Base-by-base conservation (phyloP, 2,113 vertebrate genomes). In the Melanerpes aurifrons region DNA sequence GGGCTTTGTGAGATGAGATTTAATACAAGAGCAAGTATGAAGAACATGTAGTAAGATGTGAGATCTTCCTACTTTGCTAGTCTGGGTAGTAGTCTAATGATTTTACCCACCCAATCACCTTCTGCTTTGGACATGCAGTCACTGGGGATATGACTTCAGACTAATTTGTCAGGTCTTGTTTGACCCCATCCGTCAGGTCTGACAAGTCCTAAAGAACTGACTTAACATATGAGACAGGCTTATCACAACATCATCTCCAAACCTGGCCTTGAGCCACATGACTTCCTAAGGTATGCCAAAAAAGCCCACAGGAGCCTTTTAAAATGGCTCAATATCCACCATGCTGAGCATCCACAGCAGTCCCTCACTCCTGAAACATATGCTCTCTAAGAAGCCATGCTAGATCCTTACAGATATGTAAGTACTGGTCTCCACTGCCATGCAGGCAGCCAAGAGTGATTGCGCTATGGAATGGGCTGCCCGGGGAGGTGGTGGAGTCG, bases 191-290 rank as follows among this genome's bases (percentile, higher is more conserved):
- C 87, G 71, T 72, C 75, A 72, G 29, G 61, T 64, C 69, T 86
- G 82, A 54, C 75, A 87, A 87, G 57, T 58, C 75, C 79, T 50
- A 14, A 91, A 76, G 82, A 76, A 59, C 29, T 63, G 61, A 88
- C 62, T 81, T 77, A 82, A 83, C 56, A 37, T 6, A 62, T 0
- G 6, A 83, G 79, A 37, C 18, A 8, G 50, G 53, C 47, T 90
- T 83, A 93, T 77, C 89, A 35, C 66, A 92, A 63, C 80, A 92
- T 74, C 77, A 90, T 74, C 86, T 94, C 93, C 81, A 78, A 81
- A 82, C 58, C 45, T 3, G 85, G 63, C 67, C 53, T 47, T 31
- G 47, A 73, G 72, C 72, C 68, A 58, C 68, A 22, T 59, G 72
- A 74, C 18, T 90, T 82, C 50, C 61, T 15, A 48, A 78, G 25